Evolutionary conservation across 1,140 invertebrate genomes (phyloP), one percentile per base, ranked within the genome.

Genomic region (Euura saliciscinereae): DNA sequence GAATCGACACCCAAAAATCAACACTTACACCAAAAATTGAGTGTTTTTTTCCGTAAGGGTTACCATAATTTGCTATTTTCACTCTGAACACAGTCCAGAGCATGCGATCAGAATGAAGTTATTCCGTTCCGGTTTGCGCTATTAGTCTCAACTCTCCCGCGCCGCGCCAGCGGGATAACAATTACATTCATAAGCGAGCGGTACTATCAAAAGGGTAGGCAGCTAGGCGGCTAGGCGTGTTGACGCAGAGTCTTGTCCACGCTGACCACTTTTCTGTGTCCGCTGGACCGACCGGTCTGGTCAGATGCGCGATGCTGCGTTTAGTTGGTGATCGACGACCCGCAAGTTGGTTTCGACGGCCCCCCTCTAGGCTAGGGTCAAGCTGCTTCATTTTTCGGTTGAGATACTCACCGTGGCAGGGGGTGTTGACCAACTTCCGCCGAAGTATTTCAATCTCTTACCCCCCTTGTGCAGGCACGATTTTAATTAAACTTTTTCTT

Each of bases 171-270:
- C 68, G 44, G 68, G 68, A 69, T 69, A 46, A 69, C 68, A 69
- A 69, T 44, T 46, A 44, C 43, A 69, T 69, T 69, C 45, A 69
- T 46, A 69, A 45, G 68, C 68, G 42, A 45, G 68, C 66, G 8
- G 66, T 46, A 10, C 28, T 44, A 44, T 69, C 68, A 69, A 69
- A 69, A n/a, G 11, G 68, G 68, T 8, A 10, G 28, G 43, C 28
- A 28, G 28, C 28, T 28, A 28, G 28, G 28, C 11, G 4, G 43
- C 45, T 45, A 13, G 68, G 42, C 28, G 45, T 44, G 68, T 69
- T 69, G 68, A 69, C 68, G 68, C 44, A 45, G 66, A 59, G 51
- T 59, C 51, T 59, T 59, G 51, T 59, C 51, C 51, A 59, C 51
- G 51, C 51, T 59, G 51, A 59, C 51, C 51, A 59, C 51, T 59